phyloP scores from a whole-genome alignment of 2,113 vertebrate species.

The Rousettus leschenaultii region DNA sequence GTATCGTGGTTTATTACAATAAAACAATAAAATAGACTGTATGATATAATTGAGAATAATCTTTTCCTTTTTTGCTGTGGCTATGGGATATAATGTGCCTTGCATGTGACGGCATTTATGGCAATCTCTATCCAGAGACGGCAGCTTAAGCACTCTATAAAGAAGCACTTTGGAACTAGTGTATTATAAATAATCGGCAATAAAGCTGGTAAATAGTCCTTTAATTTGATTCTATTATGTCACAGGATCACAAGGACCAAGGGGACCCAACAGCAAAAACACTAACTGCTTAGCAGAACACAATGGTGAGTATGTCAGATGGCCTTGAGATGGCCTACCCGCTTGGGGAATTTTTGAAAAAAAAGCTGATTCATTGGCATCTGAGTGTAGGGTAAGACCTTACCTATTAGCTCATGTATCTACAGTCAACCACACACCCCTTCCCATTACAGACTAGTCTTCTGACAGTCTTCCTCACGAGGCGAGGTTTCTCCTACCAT shows the following conservation, averaged over 20 bases:
- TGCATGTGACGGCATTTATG: conserved; percentile 84
- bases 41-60: conserved; percentile 89
- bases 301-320: not conserved
- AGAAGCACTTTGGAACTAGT: conserved; percentile 84
- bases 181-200: conserved; percentile 87
- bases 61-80: conserved; percentile 77
- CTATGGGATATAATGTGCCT: conserved; percentile 78
- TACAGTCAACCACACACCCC: rapidly evolving
- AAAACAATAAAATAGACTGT: conserved; percentile 86
- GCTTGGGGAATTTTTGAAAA: not conserved
- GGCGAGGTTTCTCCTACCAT: not conserved
- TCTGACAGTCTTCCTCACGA: not conserved
- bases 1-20: conserved; percentile 85
- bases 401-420: not conserved
- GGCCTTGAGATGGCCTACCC: not conserved
- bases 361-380: not conserved
- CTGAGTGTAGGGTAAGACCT: not conserved
- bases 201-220: conserved; percentile 85
- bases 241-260: conserved; percentile 78
- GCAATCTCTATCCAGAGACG: conserved; percentile 83
- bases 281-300: not conserved
- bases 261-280: conserved; percentile 59
- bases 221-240: conserved; percentile 89
- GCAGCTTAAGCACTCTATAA: conserved; percentile 88
- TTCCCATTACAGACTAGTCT: not conserved